Conservation (phyloP, 2,888 invertebrate species). For the Ennomos quercinarius region DNA sequence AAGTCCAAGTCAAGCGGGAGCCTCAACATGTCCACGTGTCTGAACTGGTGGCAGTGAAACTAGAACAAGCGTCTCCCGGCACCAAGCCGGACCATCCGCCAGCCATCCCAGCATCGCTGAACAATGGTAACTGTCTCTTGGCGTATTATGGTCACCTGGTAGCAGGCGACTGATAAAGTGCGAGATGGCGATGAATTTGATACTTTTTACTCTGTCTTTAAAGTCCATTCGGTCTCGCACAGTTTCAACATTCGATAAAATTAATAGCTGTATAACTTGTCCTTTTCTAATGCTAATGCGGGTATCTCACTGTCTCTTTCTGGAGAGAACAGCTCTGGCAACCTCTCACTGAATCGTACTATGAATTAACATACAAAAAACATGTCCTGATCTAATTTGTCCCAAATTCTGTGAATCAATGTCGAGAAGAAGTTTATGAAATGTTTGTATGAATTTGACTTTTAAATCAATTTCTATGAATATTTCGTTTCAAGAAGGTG, state of each 20-base stretch:
- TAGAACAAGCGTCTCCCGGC: constrained; percentile 88
- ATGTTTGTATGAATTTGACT: constrained; percentile 2
- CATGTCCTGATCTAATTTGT: constrained; percentile 3
- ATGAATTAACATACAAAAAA: constrained; percentile 10
- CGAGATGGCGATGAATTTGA: constrained; percentile 18
- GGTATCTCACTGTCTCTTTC: constrained; percentile 10
- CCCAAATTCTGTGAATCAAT: constrained; percentile 6
- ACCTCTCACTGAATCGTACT: constrained; percentile 10
- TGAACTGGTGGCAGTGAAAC: constrained; percentile 86
- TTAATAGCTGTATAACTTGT: constrained; percentile 5
- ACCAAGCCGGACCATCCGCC: constrained; percentile 81
- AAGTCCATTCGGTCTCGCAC: constrained; percentile 5
- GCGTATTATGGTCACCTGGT: constrained; percentile 46
- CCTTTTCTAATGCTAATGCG: constrained; percentile 10
- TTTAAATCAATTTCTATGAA: background rate
- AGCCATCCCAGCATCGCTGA: constrained; percentile 75
- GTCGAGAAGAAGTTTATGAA: background rate
- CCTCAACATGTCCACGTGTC: constrained; percentile 85
- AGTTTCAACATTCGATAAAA: constrained; percentile 1
- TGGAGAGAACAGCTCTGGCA: constrained; percentile 14
- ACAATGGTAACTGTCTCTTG: constrained; percentile 66
- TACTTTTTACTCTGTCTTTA: constrained; percentile 3
- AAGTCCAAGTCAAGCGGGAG: constrained; percentile 88
- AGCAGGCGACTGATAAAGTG: constrained; percentile 22
- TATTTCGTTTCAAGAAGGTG: background rate